Evolutionary conservation across 2,797 vertebrate species (phyloP).

Genomic region (Pygocentrus nattereri): DNA sequence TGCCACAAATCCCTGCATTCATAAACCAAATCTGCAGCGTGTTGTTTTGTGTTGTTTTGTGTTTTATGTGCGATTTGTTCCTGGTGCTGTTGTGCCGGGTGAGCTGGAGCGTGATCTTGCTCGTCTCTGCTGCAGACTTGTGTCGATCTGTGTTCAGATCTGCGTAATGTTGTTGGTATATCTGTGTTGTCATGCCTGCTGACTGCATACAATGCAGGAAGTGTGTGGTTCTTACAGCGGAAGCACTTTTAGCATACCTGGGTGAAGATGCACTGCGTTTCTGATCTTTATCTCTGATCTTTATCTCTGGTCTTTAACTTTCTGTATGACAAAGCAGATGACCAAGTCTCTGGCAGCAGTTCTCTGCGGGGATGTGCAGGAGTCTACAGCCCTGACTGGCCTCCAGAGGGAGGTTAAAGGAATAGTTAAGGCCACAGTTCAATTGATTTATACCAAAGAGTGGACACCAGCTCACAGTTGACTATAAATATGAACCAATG

Average conservation of each 20-base stretch:
- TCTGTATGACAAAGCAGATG: background rate
- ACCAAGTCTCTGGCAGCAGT: background rate
- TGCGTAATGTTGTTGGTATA: slow-evolving; percentile 9
- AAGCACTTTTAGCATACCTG: background rate
- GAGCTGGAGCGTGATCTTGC: background rate
- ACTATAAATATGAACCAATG: no score
- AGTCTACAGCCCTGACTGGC: background rate
- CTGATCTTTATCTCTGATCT: background rate
- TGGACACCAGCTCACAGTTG: no score
- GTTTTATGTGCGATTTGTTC: background rate
- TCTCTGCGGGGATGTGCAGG: background rate
- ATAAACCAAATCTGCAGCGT: background rate
- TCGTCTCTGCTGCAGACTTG: background rate
- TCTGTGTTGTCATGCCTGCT: background rate
- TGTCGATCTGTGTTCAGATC: slow-evolving; percentile 3
- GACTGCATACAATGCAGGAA: slow-evolving; percentile 2
- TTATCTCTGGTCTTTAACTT: background rate
- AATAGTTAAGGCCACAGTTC: no score
- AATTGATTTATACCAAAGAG: no score
- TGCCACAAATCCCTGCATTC: background rate
- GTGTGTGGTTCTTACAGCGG: slow-evolving; percentile 2
- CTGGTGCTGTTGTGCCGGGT: background rate
- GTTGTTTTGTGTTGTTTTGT: no score
- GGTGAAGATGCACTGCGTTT: background rate
- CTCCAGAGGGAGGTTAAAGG: no score